phyloP scores from a whole-genome alignment of 2,888 invertebrate genomes.

The Agrilus cyanescens region DNA sequence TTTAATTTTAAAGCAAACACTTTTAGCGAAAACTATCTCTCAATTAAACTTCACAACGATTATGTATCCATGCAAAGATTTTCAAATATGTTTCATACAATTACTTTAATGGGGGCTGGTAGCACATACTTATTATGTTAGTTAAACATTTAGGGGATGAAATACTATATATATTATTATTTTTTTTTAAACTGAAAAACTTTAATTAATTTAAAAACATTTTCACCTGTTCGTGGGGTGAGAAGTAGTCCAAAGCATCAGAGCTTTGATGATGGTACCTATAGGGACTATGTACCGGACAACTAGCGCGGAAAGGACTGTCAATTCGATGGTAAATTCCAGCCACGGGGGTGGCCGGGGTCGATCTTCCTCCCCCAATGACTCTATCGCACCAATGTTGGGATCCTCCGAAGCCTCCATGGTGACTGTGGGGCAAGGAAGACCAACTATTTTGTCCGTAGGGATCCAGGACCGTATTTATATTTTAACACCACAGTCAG shows the following conservation, averaged over 20 bases:
- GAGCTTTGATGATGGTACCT: slow-evolving; percentile 46
- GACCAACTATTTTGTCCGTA: slow-evolving; percentile 37
- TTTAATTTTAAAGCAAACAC: no score
- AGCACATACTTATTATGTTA: no score
- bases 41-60: no score
- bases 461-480: slow-evolving; percentile 35
- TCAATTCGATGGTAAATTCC: slow-evolving; percentile 37
- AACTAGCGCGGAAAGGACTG: slow-evolving; percentile 43
- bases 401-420: slow-evolving; percentile 25
- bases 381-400: slow-evolving; percentile 30
- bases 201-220: background rate
- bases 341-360: slow-evolving; percentile 41
- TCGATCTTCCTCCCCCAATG: slow-evolving; percentile 31
- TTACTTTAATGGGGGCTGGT: no score
- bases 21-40: no score
- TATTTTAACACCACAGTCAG: no score
- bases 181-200: no score
- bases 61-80: no score
- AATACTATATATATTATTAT: no score
- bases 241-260: slow-evolving; percentile 39
- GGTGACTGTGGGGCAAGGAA: slow-evolving; percentile 27
- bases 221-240: slow-evolving; percentile 37
- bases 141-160: no score
- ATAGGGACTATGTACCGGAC: slow-evolving; percentile 67
- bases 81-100: no score